Conservation (phyloP, 2,113 vertebrate species). For the Benthochromis sp. region DNA sequence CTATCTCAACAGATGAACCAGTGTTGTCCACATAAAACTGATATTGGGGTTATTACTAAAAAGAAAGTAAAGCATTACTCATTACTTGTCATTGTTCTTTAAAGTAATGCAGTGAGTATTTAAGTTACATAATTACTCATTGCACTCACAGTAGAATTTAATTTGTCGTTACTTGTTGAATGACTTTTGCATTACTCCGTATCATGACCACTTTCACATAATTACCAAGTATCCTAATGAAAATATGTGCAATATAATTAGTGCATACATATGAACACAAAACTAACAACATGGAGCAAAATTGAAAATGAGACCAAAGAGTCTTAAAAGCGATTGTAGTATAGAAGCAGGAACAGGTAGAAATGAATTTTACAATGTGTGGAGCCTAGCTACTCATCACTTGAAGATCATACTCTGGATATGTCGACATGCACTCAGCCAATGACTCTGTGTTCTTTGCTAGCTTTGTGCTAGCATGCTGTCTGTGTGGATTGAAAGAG, state of each 20-base stretch:
- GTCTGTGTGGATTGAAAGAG: neutral
- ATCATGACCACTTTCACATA: neutral
- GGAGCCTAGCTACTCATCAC: neutral
- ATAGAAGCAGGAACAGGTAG: neutral
- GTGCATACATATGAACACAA: neutral
- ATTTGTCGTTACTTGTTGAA: neutral
- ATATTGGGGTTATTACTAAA: neutral
- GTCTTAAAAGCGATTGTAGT: neutral
- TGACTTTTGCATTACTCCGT: neutral
- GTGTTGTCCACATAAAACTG: neutral
- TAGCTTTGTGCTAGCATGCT: neutral
- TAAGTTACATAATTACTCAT: neutral
- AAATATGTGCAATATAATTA: neutral
- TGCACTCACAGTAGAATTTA: neutral
- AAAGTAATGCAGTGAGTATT: neutral
- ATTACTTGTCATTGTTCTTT: neutral
- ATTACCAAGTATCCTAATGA: neutral
- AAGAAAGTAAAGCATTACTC: neutral
- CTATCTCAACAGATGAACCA: neutral
- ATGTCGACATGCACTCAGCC: neutral
- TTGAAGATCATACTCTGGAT: neutral
- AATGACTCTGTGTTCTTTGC: neutral
- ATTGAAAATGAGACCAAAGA: neutral
- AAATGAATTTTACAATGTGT: neutral
- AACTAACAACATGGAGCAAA: neutral